Conservation (phyloP, 23 tunicate genomes). For the Aplidium turbinatum region DNA sequence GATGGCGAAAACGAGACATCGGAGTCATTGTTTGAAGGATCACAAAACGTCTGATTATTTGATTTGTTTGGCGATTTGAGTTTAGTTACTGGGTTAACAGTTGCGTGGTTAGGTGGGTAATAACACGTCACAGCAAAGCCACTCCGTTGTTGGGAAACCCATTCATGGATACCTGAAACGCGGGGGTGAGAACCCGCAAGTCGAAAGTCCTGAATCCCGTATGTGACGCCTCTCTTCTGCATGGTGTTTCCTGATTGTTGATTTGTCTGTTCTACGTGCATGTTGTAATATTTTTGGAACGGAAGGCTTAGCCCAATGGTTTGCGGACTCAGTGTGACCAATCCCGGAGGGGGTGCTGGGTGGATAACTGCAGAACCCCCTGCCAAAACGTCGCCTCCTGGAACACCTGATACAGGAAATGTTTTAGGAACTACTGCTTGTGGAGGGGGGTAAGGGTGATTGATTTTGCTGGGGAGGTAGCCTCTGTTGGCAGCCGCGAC, state of each 20-base stretch:
- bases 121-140: constrained; percentile 56
- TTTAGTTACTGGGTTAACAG: no score
- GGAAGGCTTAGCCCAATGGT: constrained; percentile 77
- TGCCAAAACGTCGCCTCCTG: constrained; percentile 59
- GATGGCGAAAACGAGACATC: no score
- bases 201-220: constrained; percentile 50
- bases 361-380: constrained; percentile 35
- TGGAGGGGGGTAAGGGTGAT: constrained; percentile 50
- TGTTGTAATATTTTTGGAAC: constrained; percentile 54
- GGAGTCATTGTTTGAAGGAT: no score
- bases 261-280: constrained; percentile 6
- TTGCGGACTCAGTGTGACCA: constrained; percentile 78
- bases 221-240: constrained; percentile 20
- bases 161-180: constrained; percentile 89
- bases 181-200: constrained; percentile 26
- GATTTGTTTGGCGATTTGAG: no score
- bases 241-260: background rate
- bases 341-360: constrained; percentile 50
- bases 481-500: constrained; percentile 86
- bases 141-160: constrained; percentile 56
- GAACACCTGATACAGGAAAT: constrained; percentile 70
- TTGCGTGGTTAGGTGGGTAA: background rate
- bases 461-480: constrained; percentile 36
- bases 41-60: no score
- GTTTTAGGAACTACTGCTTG: constrained; percentile 81